phyloP scores from a whole-genome alignment of 2,888 invertebrate species.

The Apantesis nais region DNA sequence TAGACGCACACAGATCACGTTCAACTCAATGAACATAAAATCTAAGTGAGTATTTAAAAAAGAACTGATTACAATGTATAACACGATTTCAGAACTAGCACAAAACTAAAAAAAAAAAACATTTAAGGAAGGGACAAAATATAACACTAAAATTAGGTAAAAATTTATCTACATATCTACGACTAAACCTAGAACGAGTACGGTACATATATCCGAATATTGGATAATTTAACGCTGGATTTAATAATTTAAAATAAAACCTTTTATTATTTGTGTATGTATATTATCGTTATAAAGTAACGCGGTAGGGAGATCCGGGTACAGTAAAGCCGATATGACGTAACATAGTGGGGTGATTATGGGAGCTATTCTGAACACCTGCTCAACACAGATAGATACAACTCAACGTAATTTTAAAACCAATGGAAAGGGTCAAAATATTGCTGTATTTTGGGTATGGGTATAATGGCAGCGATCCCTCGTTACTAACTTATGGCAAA shows the following conservation, averaged over 20 bases:
- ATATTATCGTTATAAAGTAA: neutral
- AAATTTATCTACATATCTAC: too few species aligned
- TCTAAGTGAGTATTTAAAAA: too few species aligned
- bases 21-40: too few species aligned
- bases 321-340: slow-evolving; percentile 38
- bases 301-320: slow-evolving; percentile 10
- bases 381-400: slow-evolving; percentile 48
- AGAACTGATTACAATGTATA: too few species aligned
- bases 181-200: too few species aligned
- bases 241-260: neutral
- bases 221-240: too few species aligned
- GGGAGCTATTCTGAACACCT: slow-evolving; percentile 57
- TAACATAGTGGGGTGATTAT: slow-evolving; percentile 49
- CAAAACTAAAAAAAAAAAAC: too few species aligned
- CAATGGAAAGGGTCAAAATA: slow-evolving; percentile 23
- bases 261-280: neutral
- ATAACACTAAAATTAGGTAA: too few species aligned
- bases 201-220: too few species aligned
- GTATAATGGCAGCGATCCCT: neutral
- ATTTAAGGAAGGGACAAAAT: too few species aligned
- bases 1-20: too few species aligned
- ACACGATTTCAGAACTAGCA: too few species aligned
- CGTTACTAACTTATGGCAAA: neutral
- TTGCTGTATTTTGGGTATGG: slow-evolving; percentile 3
- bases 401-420: slow-evolving; percentile 32